A percentile compares a stretch with the other conserved stretches of the same genome.
Conservation (phyloP, 2,888 invertebrate genomes). For the Drosophila kanekoi region DNA sequence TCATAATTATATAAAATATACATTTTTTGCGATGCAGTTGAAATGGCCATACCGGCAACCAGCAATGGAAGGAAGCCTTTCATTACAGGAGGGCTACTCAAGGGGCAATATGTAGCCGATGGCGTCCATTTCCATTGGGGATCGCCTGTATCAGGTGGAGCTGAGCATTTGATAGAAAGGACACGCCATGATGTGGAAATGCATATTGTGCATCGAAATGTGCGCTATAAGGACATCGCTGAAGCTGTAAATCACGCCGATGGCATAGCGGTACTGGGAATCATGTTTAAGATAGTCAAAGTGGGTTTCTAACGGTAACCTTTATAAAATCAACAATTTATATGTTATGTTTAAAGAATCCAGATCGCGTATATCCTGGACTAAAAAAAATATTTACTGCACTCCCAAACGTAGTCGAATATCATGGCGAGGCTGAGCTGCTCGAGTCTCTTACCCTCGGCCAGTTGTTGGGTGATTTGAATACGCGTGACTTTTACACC, state of each 20-base stretch:
- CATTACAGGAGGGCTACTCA: constrained; percentile 67
- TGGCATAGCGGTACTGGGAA: constrained; percentile 88
- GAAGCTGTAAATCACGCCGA: constrained; percentile 86
- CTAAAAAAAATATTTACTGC: constrained; percentile 63
- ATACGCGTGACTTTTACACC: constrained; percentile 74
- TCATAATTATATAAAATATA: neutral
- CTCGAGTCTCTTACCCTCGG: constrained; percentile 64
- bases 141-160: constrained; percentile 88
- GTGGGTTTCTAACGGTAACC: constrained; percentile 20
- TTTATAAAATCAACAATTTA: neutral
- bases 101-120: constrained; percentile 65
- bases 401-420: constrained; percentile 54
- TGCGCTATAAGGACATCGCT: constrained; percentile 86
- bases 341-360: constrained; percentile 34
- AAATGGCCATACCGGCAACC: constrained; percentile 65
- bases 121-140: constrained; percentile 89
- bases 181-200: constrained; percentile 87
- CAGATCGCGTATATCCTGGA: constrained; percentile 66
- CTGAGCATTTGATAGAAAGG: constrained; percentile 83
- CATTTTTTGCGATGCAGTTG: constrained; percentile 46
- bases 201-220: constrained; percentile 89
- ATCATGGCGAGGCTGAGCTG: constrained; percentile 48
- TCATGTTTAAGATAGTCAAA: constrained; percentile 85
- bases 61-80: constrained; percentile 63
- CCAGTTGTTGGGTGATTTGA: constrained; percentile 76